A percentile compares a stretch with the other conserved stretches of the same genome.
Conservation (phyloP, 1,140 invertebrate genomes). For the Potamilus streckersoni region DNA sequence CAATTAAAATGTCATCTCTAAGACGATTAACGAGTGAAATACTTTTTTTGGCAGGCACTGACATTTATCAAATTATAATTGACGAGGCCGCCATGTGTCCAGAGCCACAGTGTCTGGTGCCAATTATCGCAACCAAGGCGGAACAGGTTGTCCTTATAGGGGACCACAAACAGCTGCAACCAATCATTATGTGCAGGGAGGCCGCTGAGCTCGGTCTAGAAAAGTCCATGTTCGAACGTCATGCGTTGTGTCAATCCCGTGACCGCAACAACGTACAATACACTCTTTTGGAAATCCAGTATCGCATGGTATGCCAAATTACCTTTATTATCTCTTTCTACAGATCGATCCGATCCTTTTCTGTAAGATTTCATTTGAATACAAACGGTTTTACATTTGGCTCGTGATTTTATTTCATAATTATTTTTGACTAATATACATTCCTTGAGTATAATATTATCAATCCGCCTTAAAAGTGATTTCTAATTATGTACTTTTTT, state of each 20-base stretch:
- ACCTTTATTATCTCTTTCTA: no score
- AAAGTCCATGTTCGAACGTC: conserved; percentile 59
- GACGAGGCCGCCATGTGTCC: conserved; percentile 62
- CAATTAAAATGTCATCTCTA: no score
- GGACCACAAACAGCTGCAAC: conserved; percentile 60
- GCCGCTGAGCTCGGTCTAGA: conserved; percentile 51
- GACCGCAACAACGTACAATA: conserved; percentile 14
- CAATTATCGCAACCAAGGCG: conserved; percentile 46
- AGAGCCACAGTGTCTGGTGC: conserved; percentile 58
- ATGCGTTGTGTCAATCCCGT: conserved; percentile 29
- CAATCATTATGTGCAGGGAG: conserved; percentile 47
- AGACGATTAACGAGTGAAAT: no score
- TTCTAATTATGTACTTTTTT: no score
- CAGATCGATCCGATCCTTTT: no score
- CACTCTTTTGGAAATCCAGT: conserved; percentile 49
- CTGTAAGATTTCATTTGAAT: no score
- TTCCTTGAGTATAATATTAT: no score
- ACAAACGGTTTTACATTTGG: no score
- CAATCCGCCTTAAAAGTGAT: no score
- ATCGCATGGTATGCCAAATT: conserved; percentile 53
- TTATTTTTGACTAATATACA: no score
- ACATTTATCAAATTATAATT: conserved; percentile 51
- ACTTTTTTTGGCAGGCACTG: neutral
- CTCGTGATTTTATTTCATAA: no score
- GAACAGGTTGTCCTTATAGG: conserved; percentile 61